Evolutionary conservation across 2,888 invertebrate genomes (phyloP), one percentile per base, ranked within the genome.

Genomic region (Ceramica pisi): DNA sequence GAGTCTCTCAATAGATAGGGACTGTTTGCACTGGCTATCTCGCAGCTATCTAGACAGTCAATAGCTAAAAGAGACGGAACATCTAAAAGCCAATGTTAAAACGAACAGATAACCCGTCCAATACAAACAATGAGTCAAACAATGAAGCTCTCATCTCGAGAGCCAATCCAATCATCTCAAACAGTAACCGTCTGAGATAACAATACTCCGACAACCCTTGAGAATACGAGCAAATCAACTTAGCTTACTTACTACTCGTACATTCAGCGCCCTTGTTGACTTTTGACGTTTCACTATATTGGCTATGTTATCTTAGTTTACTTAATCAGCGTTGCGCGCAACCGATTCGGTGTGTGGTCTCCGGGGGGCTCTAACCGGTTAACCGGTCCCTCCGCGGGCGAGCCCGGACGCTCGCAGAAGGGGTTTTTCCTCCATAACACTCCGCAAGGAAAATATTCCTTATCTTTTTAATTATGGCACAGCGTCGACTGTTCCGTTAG

Each of bases 401-500:
- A 81, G 72, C 71, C 86, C 86, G 80, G 83, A 86, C 79, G 57
- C 53, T 50, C 86, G 85, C 75, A 87, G 90, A 93, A 94, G 93
- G 94, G 95, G 94, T 94, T 93, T 92, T 91, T 90, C 90, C 90
- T 91, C 71, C 60, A 68, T 75, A 75, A 75, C 90, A 69, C 64
- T 79, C 71, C 77, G 80, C 81, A 91, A 93, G 91, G 93, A 94
- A 94, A 94, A 94, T 94, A 94, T 94, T 94, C 93, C 95, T 95
- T 96, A 96, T 96, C 95, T 95, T 95, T 96, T 96, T 95, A 96
- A 96, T 96, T 95, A 96, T 94, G 91, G 92, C 91, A 88, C 86
- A 84, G 92, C 81, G 80, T 81, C 89, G 90, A 89, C 90, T 90
- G 93, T 93, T 93, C 90, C 92, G 93, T 89, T 90, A 90, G 93